A percentile compares a stretch with the other conserved stretches of the same genome.
Evolutionary conservation across 2,797 vertebrate genomes (phyloP).

Genomic region (Epinephelus coioides): DNA sequence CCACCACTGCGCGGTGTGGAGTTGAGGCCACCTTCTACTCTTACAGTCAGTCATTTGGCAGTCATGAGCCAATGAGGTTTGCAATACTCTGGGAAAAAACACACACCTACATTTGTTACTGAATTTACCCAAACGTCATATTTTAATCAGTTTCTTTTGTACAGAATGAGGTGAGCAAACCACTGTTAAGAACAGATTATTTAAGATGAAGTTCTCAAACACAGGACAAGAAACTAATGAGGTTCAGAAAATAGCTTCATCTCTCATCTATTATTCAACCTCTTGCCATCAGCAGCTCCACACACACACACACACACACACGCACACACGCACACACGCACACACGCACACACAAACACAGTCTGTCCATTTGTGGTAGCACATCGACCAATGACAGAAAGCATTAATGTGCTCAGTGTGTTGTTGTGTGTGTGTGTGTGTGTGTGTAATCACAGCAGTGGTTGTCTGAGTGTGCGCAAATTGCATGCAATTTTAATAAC

Average conservation of each 20-base stretch:
- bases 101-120: neutral
- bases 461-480: neutral
- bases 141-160: neutral
- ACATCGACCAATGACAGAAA: slow-evolving; percentile 4
- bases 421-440: neutral
- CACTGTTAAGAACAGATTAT: neutral
- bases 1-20: slow-evolving; percentile 17
- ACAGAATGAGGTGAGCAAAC: neutral
- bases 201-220: slow-evolving; percentile 15
- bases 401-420: slow-evolving; percentile 5
- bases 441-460: neutral
- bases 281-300: slow-evolving; percentile 32
- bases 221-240: slow-evolving; percentile 23
- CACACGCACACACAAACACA: neutral
- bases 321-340: neutral
- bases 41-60: slow-evolving; percentile 11
- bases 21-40: slow-evolving; percentile 23
- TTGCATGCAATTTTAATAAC: slow-evolving; percentile 23
- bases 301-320: neutral
- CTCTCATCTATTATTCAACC: slow-evolving; percentile 51
- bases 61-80: neutral
- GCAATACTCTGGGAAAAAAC: neutral
- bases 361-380: slow-evolving; percentile 31
- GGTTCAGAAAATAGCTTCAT: slow-evolving; percentile 27
- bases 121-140: neutral